Base-by-base conservation (phyloP, 2,888 invertebrate genomes). In the Tuberolachnus salignus region DNA sequence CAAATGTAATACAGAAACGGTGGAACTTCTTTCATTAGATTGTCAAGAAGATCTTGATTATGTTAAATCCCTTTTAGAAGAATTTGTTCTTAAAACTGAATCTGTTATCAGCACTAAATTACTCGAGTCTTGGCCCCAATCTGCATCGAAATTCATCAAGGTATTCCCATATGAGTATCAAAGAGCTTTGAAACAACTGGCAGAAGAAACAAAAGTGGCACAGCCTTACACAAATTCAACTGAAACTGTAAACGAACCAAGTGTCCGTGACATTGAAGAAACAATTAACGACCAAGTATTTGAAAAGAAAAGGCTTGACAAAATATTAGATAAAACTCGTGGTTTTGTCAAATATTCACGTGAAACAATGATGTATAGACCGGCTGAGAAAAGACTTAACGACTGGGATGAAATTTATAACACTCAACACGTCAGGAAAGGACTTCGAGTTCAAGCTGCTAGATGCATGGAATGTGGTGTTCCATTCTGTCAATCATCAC, bases 401-500 rank as follows among this genome's bases (percentile, higher is more conserved):
- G 98, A 99, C 86, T 99, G 98, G 98, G 92, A 95, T 82, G 99
- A 99, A 88, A 94, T 99, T 82, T 98, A 96, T 87, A 93, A 95
- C 85, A 92, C 91, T 84, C 88, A 88, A 19, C 92, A 92, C 83
- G 95, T 98, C 11, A 91, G 95, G 10, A 93, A 93, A 85, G 95
- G 94, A n/a, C 88, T 99, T 61, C 89, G 92, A 70, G 90, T 92
- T 13, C 97, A 97, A 85, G 96, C 97, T 1, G 96, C 97, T 0
- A 89, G 97, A 61, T 99, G 98, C 85, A 98, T 98, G 98, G 98
- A 98, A 84, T 98, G 98, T 86, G 98, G 98, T 34, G 97, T 99
- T n/a, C 97, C 97, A 11, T 97, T 97, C 88, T 99, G 99, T 85
- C 95, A 96, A 85, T 94, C 94, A 53, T 89, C 90, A 55, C 94